These are phyloP conservation scores for Microcaecilia unicolor DNA, from an alignment of 2,797 vertebrate species.

Conservation along the genomic window DNA sequence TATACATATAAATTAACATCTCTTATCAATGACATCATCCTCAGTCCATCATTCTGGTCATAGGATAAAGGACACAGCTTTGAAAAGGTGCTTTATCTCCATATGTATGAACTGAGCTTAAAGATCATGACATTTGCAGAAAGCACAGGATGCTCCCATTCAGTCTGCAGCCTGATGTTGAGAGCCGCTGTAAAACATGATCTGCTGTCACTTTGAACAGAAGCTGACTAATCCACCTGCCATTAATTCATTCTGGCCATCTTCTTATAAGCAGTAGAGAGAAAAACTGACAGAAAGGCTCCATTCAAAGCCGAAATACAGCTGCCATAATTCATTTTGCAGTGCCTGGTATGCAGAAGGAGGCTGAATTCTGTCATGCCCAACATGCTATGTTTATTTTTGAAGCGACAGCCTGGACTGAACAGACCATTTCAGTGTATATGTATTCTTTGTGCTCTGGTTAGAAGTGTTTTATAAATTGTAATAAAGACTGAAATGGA, in stretches of 20 bases:
- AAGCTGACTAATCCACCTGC: constrained; percentile 15
- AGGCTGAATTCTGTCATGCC: constrained; percentile 9
- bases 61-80: background rate
- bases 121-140: background rate
- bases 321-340: constrained; percentile 16
- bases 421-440: too few relatives aligned
- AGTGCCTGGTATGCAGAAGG: background rate
- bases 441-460: background rate
- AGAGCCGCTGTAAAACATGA: background rate
- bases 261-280: constrained; percentile 17
- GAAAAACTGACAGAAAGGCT: constrained; percentile 20
- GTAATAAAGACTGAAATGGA: background rate
- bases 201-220: constrained; percentile 21
- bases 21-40: background rate
- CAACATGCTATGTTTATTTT: constrained; percentile 3
- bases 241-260: constrained; percentile 26
- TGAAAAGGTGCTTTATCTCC: background rate
- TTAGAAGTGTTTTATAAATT: background rate
- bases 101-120: background rate
- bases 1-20: background rate
- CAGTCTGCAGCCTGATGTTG: constrained; percentile 2
- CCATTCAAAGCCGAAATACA: background rate
- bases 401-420: too few relatives aligned
- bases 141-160: too few relatives aligned
- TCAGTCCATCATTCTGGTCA: background rate